A percentile compares a stretch with the other conserved stretches of the same genome.
Conservation (phyloP, 2,888 invertebrate genomes). For the Apamea anceps region DNA sequence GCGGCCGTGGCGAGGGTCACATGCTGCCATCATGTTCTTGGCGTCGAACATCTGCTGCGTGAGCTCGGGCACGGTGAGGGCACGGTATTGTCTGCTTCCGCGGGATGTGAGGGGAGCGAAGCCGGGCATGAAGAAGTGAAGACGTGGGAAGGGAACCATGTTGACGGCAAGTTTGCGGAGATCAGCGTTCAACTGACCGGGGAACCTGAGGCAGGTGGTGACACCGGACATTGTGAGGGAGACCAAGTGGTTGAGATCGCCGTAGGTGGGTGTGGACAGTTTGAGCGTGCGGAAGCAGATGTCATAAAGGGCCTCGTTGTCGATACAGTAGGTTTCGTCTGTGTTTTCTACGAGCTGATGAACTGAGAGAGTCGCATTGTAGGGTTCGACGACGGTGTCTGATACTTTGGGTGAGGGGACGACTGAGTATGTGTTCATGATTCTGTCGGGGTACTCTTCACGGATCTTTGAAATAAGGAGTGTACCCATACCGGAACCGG, state of each 20-base stretch:
- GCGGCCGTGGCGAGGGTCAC: constrained; percentile 97
- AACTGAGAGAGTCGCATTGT: constrained; percentile 96
- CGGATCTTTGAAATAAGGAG: constrained; percentile 96
- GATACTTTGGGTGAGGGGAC: constrained; percentile 97
- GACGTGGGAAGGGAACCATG: constrained; percentile 95
- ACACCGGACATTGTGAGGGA: constrained; percentile 96
- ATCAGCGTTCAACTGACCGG: constrained; percentile 98
- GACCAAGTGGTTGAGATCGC: constrained; percentile 97
- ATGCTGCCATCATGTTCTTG: constrained; percentile 99
- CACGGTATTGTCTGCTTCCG: constrained; percentile 96
- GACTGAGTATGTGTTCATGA: constrained; percentile 96
- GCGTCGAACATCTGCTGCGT: constrained; percentile 98
- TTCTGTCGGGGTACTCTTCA: constrained; percentile 97
- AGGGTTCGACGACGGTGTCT: constrained; percentile 92
- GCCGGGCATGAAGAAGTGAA: constrained; percentile 97
- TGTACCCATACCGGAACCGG: constrained; percentile 91
- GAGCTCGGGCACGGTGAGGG: constrained; percentile 95
- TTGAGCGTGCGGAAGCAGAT: constrained; percentile 97
- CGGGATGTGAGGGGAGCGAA: constrained; percentile 96
- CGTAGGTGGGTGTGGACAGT: constrained; percentile 96
- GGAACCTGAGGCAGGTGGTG: constrained; percentile 95
- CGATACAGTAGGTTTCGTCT: constrained; percentile 97
- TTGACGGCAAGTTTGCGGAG: constrained; percentile 97
- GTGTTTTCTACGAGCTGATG: constrained; percentile 97
- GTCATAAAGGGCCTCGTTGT: constrained; percentile 91